These are phyloP conservation scores for Falco peregrinus DNA, from an alignment of 2,797 vertebrate species.

Conservation along the genomic window DNA sequence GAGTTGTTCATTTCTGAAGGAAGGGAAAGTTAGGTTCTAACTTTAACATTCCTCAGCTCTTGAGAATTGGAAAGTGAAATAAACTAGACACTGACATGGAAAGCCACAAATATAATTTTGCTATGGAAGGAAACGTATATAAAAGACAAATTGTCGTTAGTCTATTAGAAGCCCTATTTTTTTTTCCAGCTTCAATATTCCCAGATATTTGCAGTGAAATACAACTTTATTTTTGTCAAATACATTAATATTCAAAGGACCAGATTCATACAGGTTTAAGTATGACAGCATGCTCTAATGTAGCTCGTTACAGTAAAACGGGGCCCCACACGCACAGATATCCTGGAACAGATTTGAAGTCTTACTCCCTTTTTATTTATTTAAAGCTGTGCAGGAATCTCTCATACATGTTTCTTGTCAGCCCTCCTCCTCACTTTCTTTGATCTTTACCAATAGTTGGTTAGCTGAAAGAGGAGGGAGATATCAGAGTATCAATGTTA, in stretches of 20 bases:
- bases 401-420: conserved; percentile 45
- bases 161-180: not conserved
- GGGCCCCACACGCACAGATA: conserved; percentile 7
- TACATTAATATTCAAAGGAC: not conserved
- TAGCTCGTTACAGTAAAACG: conserved; percentile 20
- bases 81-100: not conserved
- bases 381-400: conserved; percentile 40
- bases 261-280: not conserved
- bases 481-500: conserved; percentile 12
- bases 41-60: not conserved
- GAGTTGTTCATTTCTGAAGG: not conserved
- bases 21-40: not conserved
- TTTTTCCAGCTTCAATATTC: not conserved
- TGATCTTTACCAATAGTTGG: conserved; percentile 57
- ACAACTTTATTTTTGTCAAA: not conserved
- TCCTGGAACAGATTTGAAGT: conserved; percentile 21
- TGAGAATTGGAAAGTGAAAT: conserved; percentile 44
- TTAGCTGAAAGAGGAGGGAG: conserved; percentile 15
- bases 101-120: conserved; percentile 40
- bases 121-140: not conserved
- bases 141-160: not conserved
- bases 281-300: not conserved
- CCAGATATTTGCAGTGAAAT: not conserved
- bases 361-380: conserved; percentile 62
- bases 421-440: conserved; percentile 48